phyloP scores from a whole-genome alignment of 2,113 vertebrate species.

The Catharus fuscescens region DNA sequence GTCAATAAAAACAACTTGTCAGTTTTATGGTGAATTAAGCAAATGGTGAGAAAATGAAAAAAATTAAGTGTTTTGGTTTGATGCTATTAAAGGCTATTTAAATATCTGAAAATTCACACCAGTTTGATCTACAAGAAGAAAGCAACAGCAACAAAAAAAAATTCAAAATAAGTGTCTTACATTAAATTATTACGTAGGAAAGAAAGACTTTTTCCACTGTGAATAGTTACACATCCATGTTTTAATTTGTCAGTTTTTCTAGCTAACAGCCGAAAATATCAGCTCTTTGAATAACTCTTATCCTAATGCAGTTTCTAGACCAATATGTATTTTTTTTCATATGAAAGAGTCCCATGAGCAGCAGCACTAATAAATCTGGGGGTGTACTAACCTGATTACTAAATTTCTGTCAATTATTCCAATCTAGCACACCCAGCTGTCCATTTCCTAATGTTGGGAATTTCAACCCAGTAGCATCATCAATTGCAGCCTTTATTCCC shows the following conservation, averaged over 20 bases:
- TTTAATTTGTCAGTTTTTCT: not conserved
- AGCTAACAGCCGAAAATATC: not conserved
- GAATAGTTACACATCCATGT: accelerated
- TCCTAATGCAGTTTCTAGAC: not conserved
- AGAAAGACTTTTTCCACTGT: not conserved
- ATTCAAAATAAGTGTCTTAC: not conserved
- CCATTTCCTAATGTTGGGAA: not conserved
- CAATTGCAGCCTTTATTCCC: not conserved
- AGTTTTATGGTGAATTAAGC: not conserved
- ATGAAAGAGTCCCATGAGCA: not conserved
- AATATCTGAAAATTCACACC: not conserved
- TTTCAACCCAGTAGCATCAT: not conserved
- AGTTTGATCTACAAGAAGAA: not conserved
- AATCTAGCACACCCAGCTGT: not conserved
- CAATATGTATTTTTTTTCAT: not conserved
- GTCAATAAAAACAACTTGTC: not conserved
- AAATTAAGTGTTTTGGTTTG: not conserved
- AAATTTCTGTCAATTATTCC: not conserved
- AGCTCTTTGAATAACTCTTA: not conserved
- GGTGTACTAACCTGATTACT: not conserved
- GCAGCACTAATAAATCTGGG: not conserved
- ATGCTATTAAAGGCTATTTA: not conserved
- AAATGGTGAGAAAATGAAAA: not conserved
- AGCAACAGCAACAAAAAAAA: not conserved
- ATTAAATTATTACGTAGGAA: not conserved